Evolutionary conservation across 2,888 invertebrate genomes (phyloP), one percentile per base, ranked within the genome.

Genomic region (Copidosoma aretas): DNA sequence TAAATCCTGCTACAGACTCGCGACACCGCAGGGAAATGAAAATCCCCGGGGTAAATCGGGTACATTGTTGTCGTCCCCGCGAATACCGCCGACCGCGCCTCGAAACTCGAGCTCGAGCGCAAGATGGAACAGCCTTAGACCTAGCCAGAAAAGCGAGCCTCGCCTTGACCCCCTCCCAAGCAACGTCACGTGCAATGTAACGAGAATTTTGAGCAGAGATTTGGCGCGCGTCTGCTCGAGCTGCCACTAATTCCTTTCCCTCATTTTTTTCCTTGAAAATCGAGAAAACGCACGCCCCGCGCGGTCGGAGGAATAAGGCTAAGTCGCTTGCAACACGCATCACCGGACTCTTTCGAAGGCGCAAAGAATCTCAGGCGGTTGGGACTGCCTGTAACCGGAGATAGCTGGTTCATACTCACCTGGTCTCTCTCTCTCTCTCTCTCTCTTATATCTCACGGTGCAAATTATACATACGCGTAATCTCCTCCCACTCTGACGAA

Each of bases 371-470:
- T 65, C 46, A 56, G 64, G 49, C 68, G 68, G 71, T 67, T 52
- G 12, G 51, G 72, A 72, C 76, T 54, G 74, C 60, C 59, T 68
- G 53, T 62, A 79, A 77, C 78, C 76, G 71, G 77, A 73, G 72
- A 43, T 66, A 75, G 71, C 77, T 70, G 71, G 77, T 77, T 74
- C 53, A 72, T 58, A 70, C 70, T 74, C 65, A 70, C 68, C 63
- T 67, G 43, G 43, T 46, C 43, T 3, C 43, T 32, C 3, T 8
- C 32, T 32, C 32, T 32, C 32, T 32, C 43, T 46, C 43, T 3
- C n/a, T n/a, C n/a, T n/a, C n/a, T n/a, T n/a, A n/a, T n/a, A n/a
- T n/a, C n/a, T n/a, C n/a, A n/a, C 43, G 43, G 1, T 4, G 43
- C 43, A 46, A 46, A 46, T 46, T 46, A 46, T 12, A 46, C 52